Percentiles rank a stretch among this genome's conserved stretches.
phyloP scores from a whole-genome alignment of 2,797 vertebrate species.

The Parambassis ranga region DNA sequence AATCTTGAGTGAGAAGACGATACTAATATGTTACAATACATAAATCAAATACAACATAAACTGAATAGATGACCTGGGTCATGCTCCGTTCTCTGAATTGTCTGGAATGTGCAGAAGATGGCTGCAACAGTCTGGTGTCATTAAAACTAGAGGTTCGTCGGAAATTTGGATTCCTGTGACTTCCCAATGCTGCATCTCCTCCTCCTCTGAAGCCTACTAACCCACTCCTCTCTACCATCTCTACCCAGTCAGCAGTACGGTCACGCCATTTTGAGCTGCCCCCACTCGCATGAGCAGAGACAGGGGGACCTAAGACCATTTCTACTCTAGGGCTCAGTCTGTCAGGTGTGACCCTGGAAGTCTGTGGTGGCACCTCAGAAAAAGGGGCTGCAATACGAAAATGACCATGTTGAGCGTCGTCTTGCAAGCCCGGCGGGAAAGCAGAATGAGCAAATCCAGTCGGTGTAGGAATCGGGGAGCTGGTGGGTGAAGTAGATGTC shows the following conservation, averaged over 20 bases:
- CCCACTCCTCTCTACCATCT: conserved; percentile 80
- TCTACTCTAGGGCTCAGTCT: conserved; percentile 79
- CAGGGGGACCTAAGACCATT: conserved; percentile 65
- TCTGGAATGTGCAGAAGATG: conserved; percentile 61
- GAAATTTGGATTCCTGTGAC: conserved; percentile 83
- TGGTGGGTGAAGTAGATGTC: conserved; percentile 70
- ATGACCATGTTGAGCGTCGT: conserved; percentile 69
- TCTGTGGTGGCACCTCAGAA: conserved; percentile 76
- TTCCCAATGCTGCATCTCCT: conserved; percentile 21
- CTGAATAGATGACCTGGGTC: conserved; percentile 79
- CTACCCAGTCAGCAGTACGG: conserved; percentile 84
- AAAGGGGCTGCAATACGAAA: conserved; percentile 84
- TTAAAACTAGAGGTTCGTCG: conserved; percentile 93
- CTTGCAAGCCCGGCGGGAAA: conserved; percentile 24
- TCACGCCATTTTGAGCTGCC: conserved; percentile 77
- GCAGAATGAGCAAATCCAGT: conserved; percentile 53
- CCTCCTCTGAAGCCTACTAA: conserved; percentile 45
- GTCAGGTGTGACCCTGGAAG: conserved; percentile 61
- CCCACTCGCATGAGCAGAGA: conserved; percentile 57
- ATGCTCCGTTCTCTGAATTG: conserved; percentile 93
- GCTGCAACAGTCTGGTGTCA: conserved; percentile 83
- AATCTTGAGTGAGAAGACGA: not conserved
- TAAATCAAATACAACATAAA: not conserved
- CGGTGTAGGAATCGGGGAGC: conserved; percentile 74
- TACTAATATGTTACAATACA: not conserved